Evolutionary conservation across 2,113 vertebrate species (phyloP).

Genomic region (Sceloporus tristichus): DNA sequence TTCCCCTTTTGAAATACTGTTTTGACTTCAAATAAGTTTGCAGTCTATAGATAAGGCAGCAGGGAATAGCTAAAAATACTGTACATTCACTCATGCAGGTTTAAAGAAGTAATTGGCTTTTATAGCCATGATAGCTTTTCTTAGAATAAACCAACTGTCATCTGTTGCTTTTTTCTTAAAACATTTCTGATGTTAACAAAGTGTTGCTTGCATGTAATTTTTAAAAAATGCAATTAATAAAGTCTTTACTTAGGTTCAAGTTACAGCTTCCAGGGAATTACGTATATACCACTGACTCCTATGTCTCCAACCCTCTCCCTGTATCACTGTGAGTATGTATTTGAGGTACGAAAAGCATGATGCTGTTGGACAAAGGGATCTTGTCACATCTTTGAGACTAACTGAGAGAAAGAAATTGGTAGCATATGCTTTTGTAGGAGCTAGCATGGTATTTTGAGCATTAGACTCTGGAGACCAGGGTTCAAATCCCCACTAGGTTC

Average conservation of each 20-base stretch:
- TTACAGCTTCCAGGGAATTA: not conserved
- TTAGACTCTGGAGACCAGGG: too few relatives aligned
- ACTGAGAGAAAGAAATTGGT: too few relatives aligned
- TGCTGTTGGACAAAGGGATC: not conserved
- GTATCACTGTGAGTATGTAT: not conserved
- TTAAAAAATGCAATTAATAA: conserved; percentile 6
- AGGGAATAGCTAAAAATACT: not conserved
- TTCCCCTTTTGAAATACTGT: not conserved
- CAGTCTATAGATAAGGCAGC: not conserved
- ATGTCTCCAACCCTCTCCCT: not conserved
- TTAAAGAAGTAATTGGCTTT: conserved; percentile 35
- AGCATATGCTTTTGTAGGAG: too few relatives aligned
- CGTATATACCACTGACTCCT: not conserved
- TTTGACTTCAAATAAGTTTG: not conserved
- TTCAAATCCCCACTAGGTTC: too few relatives aligned
- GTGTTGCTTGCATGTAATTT: conserved; percentile 18
- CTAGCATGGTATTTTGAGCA: too few relatives aligned
- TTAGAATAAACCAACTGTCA: conserved; percentile 17
- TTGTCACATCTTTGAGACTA: too few relatives aligned
- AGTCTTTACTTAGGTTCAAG: not conserved
- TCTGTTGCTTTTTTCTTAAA: conserved; percentile 40
- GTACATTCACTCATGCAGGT: conserved; percentile 21
- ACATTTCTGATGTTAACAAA: conserved; percentile 33
- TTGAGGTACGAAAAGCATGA: not conserved
- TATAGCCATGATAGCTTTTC: conserved; percentile 28